Evolutionary conservation across 2,888 invertebrate genomes (phyloP).

Genomic region (Ormia ochracea): DNA sequence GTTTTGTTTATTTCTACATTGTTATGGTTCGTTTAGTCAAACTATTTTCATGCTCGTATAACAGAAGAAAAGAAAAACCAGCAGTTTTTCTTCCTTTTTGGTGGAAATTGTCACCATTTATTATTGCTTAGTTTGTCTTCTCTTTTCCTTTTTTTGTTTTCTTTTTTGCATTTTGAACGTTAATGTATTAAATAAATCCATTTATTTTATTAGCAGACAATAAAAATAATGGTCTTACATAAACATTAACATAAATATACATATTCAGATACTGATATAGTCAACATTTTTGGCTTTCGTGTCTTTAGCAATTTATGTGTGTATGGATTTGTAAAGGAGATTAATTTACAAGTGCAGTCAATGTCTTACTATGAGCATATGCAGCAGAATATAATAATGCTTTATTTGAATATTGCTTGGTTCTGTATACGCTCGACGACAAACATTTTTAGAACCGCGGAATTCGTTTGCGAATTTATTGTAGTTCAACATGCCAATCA

Average conservation of each 20-base stretch:
- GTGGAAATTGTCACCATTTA: slow-evolving; percentile 58
- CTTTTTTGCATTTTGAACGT: slow-evolving; percentile 30
- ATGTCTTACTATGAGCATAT: slow-evolving; percentile 36
- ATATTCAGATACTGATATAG: slow-evolving; percentile 9
- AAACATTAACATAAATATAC: slow-evolving; percentile 38
- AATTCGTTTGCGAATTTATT: no score
- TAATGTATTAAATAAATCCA: slow-evolving; percentile 73
- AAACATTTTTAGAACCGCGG: no score
- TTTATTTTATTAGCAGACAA: slow-evolving; percentile 75
- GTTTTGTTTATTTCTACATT: background rate
- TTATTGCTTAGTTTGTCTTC: slow-evolving; percentile 45
- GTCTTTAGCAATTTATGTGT: slow-evolving; percentile 4
- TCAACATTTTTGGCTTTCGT: slow-evolving; percentile 7
- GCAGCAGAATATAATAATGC: slow-evolving; percentile 27
- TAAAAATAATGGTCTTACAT: slow-evolving; percentile 70
- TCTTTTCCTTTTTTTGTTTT: slow-evolving; percentile 6
- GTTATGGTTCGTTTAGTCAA: background rate
- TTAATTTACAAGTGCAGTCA: slow-evolving; percentile 68
- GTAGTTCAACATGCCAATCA: no score
- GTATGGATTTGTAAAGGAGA: slow-evolving; percentile 36
- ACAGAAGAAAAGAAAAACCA: slow-evolving; percentile 44
- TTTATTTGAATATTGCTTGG: slow-evolving; percentile 23
- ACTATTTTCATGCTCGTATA: no score
- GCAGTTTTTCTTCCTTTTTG: slow-evolving; percentile 54
- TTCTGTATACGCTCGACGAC: background rate